These are phyloP conservation scores for Nymphalis io DNA, from an alignment of 1,140 invertebrate genomes.

Conservation along the genomic window DNA sequence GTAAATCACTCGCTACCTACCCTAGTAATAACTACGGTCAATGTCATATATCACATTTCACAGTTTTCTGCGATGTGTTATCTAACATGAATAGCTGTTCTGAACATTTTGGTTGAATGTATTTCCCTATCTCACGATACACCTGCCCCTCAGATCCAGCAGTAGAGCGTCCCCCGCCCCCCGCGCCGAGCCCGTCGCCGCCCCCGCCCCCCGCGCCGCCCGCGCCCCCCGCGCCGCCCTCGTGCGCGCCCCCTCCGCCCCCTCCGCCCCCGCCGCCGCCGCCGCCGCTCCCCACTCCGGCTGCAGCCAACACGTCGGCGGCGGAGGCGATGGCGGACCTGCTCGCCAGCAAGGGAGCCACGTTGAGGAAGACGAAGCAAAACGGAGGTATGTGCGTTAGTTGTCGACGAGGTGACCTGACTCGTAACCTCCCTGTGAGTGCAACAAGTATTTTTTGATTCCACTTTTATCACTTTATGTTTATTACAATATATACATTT, in stretches of 20 bases:
- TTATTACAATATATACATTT: too few relatives aligned
- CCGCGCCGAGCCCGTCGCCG: slow-evolving; percentile 31
- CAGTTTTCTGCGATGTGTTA: too few relatives aligned
- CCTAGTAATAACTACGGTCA: too few relatives aligned
- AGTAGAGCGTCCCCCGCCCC: background rate
- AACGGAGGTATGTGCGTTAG: slow-evolving; percentile 56
- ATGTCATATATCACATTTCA: too few relatives aligned
- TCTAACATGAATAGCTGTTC: too few relatives aligned
- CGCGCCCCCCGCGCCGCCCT: slow-evolving; percentile 11
- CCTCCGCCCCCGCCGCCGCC: slow-evolving; percentile 39
- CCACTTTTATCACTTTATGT: too few relatives aligned
- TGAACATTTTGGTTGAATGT: too few relatives aligned
- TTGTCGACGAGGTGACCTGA: too few relatives aligned
- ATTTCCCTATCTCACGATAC: too few relatives aligned
- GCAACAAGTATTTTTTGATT: too few relatives aligned
- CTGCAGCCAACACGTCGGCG: slow-evolving; percentile 4
- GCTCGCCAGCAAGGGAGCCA: slow-evolving; percentile 79
- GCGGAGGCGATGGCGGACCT: slow-evolving; percentile 83
- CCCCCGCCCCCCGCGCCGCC: slow-evolving; percentile 52
- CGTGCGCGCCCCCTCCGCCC: slow-evolving; percentile 24
- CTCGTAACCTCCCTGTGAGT: too few relatives aligned
- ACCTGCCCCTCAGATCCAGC: background rate
- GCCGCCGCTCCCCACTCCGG: slow-evolving; percentile 19
- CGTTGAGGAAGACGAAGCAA: slow-evolving; percentile 65
- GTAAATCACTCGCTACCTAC: too few relatives aligned